Evolutionary conservation across 2,113 vertebrate species (phyloP).

Genomic region (Heterotis niloticus): DNA sequence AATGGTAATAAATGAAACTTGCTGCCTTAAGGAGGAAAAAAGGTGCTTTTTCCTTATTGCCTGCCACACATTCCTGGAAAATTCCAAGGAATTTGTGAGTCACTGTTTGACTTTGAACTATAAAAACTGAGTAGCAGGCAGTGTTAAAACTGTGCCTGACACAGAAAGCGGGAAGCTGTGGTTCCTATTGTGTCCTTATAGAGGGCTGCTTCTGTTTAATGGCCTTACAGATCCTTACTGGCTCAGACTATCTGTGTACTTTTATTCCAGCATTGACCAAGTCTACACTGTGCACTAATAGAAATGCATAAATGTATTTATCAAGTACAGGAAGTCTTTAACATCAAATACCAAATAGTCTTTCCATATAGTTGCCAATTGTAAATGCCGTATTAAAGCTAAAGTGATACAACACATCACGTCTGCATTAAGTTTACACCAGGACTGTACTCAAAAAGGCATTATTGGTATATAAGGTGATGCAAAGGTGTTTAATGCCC

Average conservation of each 20-base stretch:
- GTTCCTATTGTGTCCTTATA: constrained; percentile 16
- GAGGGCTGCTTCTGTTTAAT: background rate
- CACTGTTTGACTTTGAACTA: constrained; percentile 69
- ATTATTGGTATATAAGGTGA: background rate
- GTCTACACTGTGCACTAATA: background rate
- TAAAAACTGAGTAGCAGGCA: constrained; percentile 58
- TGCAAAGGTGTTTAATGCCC: background rate
- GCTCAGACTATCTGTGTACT: background rate
- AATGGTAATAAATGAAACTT: background rate
- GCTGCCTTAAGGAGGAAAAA: constrained; percentile 15
- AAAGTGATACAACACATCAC: background rate
- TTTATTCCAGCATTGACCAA: background rate
- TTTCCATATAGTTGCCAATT: background rate
- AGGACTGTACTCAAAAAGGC: background rate
- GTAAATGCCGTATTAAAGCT: background rate
- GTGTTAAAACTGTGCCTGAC: constrained; percentile 58
- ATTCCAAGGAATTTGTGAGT: constrained; percentile 68
- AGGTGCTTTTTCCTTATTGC: constrained; percentile 39
- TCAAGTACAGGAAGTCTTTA: constrained; percentile 1
- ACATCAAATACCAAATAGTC: background rate
- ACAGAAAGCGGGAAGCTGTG: constrained; percentile 23
- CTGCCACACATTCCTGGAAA: constrained; percentile 43
- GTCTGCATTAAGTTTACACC: background rate
- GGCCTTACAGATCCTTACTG: background rate
- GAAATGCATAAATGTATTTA: background rate